Evolutionary conservation across 1,140 invertebrate species (phyloP), one percentile per base, ranked within the genome.

Genomic region (Acromyrmex echinatior): DNA sequence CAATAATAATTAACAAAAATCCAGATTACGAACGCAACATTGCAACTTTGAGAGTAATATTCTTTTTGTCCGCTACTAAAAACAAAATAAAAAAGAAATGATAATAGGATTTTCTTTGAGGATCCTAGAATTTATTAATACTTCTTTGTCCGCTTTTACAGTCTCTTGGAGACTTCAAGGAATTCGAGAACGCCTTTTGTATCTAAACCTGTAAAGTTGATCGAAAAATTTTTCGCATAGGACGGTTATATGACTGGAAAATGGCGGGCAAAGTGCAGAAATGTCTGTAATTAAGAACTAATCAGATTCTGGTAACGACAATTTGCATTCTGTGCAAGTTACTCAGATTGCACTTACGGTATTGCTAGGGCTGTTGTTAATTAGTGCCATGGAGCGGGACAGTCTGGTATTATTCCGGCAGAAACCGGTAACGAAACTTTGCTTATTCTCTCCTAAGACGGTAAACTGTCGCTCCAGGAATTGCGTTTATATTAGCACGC

Each of bases 381-480:
- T 86, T 86, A 86, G 21, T 65, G 31, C 10, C 45, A 28, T 74
- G 21, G 66, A 14, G 10, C n/a, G n/a, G 16, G 74, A 53, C 28
- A 45, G 31, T 25, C 28, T 39, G n/a, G 28, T 10, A 56, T 79
- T 86, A 86, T 79, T 39, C 74, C 25, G 18, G 1, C 39, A 56
- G 39, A 49, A 58, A 84, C 70, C n/a, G 28, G 28, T 28, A 63
- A 84, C 81, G 18, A 85, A 86, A 85, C 45, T 85, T 85, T 12
- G 60, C 31, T 86, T 86, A 79, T 86, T 66, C 81, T 68, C 60
- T 0, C 45, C 35, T 31, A 79, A 79, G 49, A 66, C 14, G 45
- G 14, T 56, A 78, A 85, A 76, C 28, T 62, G 62, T 51, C 31
- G 58, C 45, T 56, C 18, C 5, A 28, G n/a, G 21, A 86, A 78